Conservation (phyloP, 1,140 invertebrate genomes). For the Formica selysi region DNA sequence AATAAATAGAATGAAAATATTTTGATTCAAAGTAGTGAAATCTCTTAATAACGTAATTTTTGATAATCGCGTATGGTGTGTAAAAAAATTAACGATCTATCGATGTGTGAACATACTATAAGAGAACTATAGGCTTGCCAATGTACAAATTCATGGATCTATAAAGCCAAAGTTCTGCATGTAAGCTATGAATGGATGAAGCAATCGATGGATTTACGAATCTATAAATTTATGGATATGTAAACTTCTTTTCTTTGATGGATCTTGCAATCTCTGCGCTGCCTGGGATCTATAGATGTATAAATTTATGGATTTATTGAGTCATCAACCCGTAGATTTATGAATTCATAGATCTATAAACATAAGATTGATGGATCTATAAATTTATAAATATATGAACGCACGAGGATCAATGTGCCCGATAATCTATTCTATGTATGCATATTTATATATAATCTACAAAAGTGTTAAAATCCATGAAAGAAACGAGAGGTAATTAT, state of each 20-base stretch:
- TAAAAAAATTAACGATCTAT: background rate
- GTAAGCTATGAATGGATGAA: background rate
- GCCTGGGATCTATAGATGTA: background rate
- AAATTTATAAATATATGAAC: slow-evolving; percentile 27
- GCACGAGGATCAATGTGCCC: background rate
- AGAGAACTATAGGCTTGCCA: background rate
- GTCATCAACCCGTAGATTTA: slow-evolving; percentile 1
- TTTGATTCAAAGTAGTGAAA: background rate
- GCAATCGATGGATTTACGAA: slow-evolving; percentile 35
- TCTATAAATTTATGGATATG: slow-evolving; percentile 32
- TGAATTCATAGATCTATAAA: slow-evolving; percentile 14
- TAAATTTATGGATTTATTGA: slow-evolving; percentile 38
- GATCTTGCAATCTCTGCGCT: background rate
- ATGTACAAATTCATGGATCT: slow-evolving; percentile 18
- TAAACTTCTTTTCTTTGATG: background rate
- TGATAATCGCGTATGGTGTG: background rate
- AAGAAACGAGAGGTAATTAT: background rate
- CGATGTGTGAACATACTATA: background rate
- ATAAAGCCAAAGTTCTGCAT: background rate
- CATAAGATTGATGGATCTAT: slow-evolving; percentile 17
- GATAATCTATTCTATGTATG: background rate
- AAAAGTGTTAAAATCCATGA: background rate
- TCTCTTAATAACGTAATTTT: background rate
- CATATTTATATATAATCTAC: background rate
- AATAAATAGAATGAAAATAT: background rate